Base-by-base conservation (phyloP, 2,797 vertebrate genomes). In the Tenualosa ilisha region DNA sequence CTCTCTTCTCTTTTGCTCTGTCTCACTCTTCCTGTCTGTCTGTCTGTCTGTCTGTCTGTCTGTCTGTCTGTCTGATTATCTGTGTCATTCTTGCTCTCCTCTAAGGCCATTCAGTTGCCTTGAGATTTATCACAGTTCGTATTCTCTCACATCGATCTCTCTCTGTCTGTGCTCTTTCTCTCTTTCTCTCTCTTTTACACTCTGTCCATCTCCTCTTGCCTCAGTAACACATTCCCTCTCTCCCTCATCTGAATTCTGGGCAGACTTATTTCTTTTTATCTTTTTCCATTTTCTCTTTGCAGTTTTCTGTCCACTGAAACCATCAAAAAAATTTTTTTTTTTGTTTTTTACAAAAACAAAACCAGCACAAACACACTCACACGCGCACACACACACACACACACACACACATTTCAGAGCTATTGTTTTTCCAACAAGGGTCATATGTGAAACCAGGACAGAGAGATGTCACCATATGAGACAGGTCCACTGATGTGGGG, bases 241-340 rank as follows among this genome's bases (percentile, higher is more conserved):
- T 40, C 15, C 37, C 37, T 43, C 72, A 46, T 79, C 40, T 43
- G 40, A 79, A 79, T 79, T 72, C 68, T 15, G 68, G 6, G 15
- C 68, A 72, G 11, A 72, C 26, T 72, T 20, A 40, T 56, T 72
- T 40, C 17, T 54, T 54, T 79, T 79, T 43, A 22, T 79, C 17
- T 79, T 79, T 20, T 20, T 46, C 17, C 72, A 79, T 79, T 43
- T 79, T 43, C 72, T 79, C 72, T 43, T 46, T 79, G 17, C 72
- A 43, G 17, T 43, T 79, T 46, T 79, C 72, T 46, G 40, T 6
- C 37, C 72, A 20, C 72, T 79, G 72, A 79, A 79, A 79, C 37
- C 72, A 43, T 79, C 20, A 79, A 46, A 79, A 20, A 79, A 40
- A 79, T 7, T 8, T 40, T 22, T 72, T n/a, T n/a, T n/a, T n/a